Conservation (phyloP, 2,113 vertebrate genomes). For the Anoplopoma fimbria region DNA sequence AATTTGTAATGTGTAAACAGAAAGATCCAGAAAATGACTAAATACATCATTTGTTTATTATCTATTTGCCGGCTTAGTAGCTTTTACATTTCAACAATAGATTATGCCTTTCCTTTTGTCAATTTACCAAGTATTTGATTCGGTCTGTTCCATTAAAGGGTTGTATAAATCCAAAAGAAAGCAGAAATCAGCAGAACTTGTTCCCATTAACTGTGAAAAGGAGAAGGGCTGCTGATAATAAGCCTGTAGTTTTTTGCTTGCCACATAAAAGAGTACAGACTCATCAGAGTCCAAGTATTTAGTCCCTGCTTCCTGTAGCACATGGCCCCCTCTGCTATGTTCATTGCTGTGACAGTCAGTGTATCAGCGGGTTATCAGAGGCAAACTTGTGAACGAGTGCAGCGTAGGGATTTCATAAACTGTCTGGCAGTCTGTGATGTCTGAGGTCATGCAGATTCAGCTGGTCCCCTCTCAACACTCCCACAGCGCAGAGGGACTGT, state of each 20-base stretch:
- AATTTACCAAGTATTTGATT: not conserved
- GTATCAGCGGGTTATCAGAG: constrained; percentile 18
- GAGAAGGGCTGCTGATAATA: not conserved
- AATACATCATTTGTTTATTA: not conserved
- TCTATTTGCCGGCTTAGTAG: not conserved
- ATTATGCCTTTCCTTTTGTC: not conserved
- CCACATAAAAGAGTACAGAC: not conserved
- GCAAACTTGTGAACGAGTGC: constrained; percentile 60
- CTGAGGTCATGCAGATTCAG: constrained; percentile 45
- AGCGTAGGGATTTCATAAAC: constrained; percentile 30
- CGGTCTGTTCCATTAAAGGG: not conserved
- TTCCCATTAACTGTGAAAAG: not conserved
- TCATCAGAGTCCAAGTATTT: not conserved
- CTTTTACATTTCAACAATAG: not conserved
- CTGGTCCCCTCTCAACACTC: constrained; percentile 18
- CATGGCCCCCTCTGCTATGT: too few relatives aligned
- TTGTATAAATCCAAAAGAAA: not conserved
- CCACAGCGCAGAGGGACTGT: constrained; percentile 7
- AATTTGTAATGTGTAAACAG: not conserved
- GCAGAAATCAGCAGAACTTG: not conserved
- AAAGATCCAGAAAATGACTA: not conserved
- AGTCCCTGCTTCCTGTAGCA: not conserved
- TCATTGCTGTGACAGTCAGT: not conserved
- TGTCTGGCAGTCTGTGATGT: not conserved
- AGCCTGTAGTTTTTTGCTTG: not conserved